Percentiles rank a stretch among this genome's conserved stretches.
phyloP scores from a whole-genome alignment of 2,888 invertebrate genomes.

The Drosophila greeni region DNA sequence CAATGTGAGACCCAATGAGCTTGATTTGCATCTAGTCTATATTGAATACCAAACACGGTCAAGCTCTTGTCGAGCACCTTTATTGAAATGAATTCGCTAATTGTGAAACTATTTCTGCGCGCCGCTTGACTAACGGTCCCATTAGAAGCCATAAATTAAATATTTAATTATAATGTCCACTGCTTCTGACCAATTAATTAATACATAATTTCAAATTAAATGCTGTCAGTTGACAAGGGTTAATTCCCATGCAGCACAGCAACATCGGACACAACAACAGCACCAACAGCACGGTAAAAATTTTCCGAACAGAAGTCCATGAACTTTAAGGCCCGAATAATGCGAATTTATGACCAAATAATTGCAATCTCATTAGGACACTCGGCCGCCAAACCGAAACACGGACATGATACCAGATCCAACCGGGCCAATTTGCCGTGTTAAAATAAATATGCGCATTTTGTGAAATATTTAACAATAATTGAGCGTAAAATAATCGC shows the following conservation, averaged over 20 bases:
- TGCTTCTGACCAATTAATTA: conserved; percentile 67
- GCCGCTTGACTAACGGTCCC: conserved; percentile 26
- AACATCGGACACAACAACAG: conserved; percentile 28
- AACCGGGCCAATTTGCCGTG: conserved; percentile 53
- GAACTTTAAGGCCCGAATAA: conserved; percentile 75
- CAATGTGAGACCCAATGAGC: neutral
- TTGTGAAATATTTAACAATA: conserved; percentile 77
- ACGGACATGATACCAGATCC: conserved; percentile 55
- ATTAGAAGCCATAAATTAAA: conserved; percentile 59
- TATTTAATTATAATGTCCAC: conserved; percentile 68
- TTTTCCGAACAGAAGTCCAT: conserved; percentile 47
- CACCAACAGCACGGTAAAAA: conserved; percentile 41
- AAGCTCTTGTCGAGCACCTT: neutral
- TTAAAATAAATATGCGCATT: conserved; percentile 68
- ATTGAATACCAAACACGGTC: neutral
- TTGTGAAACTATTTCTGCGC: neutral
- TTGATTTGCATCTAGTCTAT: neutral
- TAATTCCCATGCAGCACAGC: conserved; percentile 25
- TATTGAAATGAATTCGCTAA: neutral
- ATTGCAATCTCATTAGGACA: conserved; percentile 77
- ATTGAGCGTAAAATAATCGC: conserved; percentile 77
- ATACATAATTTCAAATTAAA: conserved; percentile 68
- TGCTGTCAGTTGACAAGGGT: conserved; percentile 42
- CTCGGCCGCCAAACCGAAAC: conserved; percentile 45
- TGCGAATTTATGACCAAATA: conserved; percentile 77